phyloP scores from a whole-genome alignment of 2,113 vertebrate species.

The Alethe castanea region DNA sequence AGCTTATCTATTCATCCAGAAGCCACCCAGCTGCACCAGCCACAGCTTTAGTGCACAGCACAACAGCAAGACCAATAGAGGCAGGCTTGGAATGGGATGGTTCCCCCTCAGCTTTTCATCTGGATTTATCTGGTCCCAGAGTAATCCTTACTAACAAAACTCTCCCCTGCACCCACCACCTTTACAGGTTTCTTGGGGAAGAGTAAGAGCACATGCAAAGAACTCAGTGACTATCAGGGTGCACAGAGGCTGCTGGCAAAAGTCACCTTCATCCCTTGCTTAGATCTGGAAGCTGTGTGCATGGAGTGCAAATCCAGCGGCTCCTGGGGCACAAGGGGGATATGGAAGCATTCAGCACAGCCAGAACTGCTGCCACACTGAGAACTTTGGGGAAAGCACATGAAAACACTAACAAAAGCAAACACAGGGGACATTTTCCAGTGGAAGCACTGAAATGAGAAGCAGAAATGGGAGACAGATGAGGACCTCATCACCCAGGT shows the following conservation, averaged over 20 bases:
- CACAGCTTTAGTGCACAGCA: background rate
- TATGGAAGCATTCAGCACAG: background rate
- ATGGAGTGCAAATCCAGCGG: background rate
- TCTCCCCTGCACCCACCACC: background rate
- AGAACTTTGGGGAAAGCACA: background rate
- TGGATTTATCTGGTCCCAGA: background rate
- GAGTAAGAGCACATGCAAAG: background rate
- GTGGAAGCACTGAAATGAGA: background rate
- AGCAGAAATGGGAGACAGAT: background rate
- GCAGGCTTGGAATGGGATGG: background rate
- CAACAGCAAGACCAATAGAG: background rate
- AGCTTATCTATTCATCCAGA: background rate
- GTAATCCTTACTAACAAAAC: background rate
- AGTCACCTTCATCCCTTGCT: background rate
- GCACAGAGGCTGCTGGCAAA: background rate
- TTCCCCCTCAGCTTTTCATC: background rate
- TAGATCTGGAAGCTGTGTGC: background rate
- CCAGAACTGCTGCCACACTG: background rate
- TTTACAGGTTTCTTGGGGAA: background rate
- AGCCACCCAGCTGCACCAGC: background rate
- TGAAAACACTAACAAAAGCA: background rate
- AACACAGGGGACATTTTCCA: background rate
- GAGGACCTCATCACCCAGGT: background rate
- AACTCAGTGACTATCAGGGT: background rate
- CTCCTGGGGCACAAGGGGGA: background rate